Evolutionary conservation across 2,797 vertebrate species (phyloP).

Genomic region (Discoglossus pictus): DNA sequence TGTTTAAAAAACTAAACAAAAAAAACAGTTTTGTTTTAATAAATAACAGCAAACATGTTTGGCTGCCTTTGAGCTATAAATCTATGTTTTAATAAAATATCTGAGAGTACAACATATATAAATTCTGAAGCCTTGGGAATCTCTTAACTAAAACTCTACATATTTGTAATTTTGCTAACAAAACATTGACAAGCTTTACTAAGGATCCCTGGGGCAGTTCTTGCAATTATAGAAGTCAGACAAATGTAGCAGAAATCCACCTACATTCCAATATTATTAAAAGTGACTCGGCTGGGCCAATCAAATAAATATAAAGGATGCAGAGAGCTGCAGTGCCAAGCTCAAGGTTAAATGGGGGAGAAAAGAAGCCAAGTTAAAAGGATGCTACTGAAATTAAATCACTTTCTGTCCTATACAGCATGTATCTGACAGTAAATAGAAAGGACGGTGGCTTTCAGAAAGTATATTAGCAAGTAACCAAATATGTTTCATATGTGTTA

Average conservation of each 20-base stretch:
- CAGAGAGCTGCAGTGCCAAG: slow-evolving; percentile 29
- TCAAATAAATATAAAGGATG: slow-evolving; percentile 43
- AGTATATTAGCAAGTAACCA: slow-evolving; percentile 9
- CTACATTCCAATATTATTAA: slow-evolving; percentile 28
- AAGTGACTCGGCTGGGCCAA: slow-evolving; percentile 30
- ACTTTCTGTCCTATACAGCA: slow-evolving; percentile 30
- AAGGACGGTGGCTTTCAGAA: slow-evolving; percentile 2
- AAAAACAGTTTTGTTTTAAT: too few relatives aligned
- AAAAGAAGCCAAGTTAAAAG: slow-evolving; percentile 10
- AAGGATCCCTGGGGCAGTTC: not conserved
- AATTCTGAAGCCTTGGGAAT: slow-evolving; percentile 15
- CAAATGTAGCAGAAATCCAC: slow-evolving; percentile 20
- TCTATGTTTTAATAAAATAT: slow-evolving; percentile 34
- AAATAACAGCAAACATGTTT: too few relatives aligned
- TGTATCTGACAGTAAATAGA: slow-evolving; percentile 43
- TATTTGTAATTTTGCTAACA: slow-evolving; percentile 47
- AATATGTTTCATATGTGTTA: slow-evolving; percentile 2
- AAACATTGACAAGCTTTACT: not conserved
- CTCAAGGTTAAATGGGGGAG: slow-evolving; percentile 46
- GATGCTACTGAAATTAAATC: slow-evolving; percentile 29
- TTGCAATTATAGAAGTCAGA: slow-evolving; percentile 28
- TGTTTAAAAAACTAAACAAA: too few relatives aligned
- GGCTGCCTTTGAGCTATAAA: slow-evolving; percentile 6
- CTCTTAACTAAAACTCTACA: not conserved
- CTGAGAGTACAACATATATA: not conserved